Base-by-base conservation (phyloP, 2,113 vertebrate species). In the Leptocoma aspasia region DNA sequence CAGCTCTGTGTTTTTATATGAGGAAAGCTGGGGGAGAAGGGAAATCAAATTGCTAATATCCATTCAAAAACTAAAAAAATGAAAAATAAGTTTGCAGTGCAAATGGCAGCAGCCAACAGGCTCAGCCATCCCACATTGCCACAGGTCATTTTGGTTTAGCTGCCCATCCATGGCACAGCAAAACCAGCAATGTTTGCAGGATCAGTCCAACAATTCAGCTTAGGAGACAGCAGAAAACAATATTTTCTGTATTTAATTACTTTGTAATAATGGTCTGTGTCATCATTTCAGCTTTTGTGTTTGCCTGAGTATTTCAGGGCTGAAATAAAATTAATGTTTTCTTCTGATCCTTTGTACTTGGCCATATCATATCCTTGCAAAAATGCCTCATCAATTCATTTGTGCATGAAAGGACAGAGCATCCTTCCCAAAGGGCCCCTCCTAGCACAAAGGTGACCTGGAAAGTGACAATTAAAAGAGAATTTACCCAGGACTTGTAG, bases 391-490 rank as follows among this genome's bases (percentile, higher is more conserved):
- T 91, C 92, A 82, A 83, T 95, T 94, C 37, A 86, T 77, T 89
- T 96, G 90, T 92, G 86, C 89, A 82, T 85, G 92, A 96, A 95
- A 97, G 89, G 86, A 92, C 79, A 63, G 44, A 82, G 41, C 1
- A 31, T 80, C 77, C 66, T 82, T 94, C 73, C 91, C 78, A 19
- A 82, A 94, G 93, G 89, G 90, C 49, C 68, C 75, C 86, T 60
- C 64, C 89, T 49, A 83, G 86, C 64, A 75, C 54, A 91, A 79
- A 68, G 37, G 47, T 85, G 89, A 77, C 83, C 91, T 69, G 68
- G 80, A 95, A 96, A 89, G 76, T 18, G 52, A 69, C 87, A 95
- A 97, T 96, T 94, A 86, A 92, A 95, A 92, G 91, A 68, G 86
- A 92, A 72, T 17, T 54, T 64, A 22, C 42, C 15, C 39, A 44